Conservation (phyloP, 2,888 invertebrate species). For the Aleiodes leptofemur region DNA sequence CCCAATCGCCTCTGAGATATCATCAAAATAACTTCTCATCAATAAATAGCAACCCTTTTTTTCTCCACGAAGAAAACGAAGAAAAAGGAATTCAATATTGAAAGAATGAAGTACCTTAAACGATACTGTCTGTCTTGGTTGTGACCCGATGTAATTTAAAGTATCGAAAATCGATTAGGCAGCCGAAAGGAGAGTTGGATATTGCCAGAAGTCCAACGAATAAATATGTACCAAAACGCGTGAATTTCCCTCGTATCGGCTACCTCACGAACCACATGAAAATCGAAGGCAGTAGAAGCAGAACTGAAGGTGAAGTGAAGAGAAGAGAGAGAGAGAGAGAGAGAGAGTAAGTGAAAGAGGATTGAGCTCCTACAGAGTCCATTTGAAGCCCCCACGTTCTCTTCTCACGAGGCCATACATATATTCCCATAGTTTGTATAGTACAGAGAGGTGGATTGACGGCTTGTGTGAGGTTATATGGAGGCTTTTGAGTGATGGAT, state of each 20-base stretch:
- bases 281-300: constrained; percentile 2
- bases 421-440: constrained; percentile 27
- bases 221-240: constrained; percentile 37
- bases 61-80: neutral
- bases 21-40: too few relatives aligned
- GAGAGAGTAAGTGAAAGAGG: constrained; percentile 25
- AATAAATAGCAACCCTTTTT: neutral
- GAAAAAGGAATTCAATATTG: neutral
- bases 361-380: constrained; percentile 34
- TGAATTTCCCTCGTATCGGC: constrained; percentile 23
- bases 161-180: constrained; percentile 45
- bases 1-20: too few relatives aligned
- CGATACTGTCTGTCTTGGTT: constrained; percentile 10
- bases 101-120: constrained; percentile 5
- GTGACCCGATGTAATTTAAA: constrained; percentile 9
- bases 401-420: constrained; percentile 3
- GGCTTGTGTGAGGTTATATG: constrained; percentile 31
- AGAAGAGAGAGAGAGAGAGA: neutral
- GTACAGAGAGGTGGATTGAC: constrained; percentile 31
- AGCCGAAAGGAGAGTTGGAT: neutral
- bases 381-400: constrained; percentile 9
- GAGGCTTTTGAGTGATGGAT: constrained; percentile 38
- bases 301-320: neutral
- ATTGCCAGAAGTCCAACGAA: constrained; percentile 30
- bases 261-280: constrained; percentile 13